Conservation (phyloP, 2,797 vertebrate genomes). For the Phylloscopus collybita region DNA sequence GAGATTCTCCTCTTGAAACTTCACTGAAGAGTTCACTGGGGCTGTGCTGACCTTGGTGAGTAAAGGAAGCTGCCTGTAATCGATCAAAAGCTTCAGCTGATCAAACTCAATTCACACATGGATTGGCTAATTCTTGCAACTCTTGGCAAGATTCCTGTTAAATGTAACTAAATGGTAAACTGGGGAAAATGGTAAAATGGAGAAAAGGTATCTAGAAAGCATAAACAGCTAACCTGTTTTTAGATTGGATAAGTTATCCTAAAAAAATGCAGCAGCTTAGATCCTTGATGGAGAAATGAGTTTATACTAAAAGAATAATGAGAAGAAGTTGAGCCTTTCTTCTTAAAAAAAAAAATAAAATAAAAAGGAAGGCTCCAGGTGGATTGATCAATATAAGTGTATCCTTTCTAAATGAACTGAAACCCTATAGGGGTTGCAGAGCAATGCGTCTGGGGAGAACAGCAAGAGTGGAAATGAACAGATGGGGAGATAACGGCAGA, state of each 20-base stretch:
- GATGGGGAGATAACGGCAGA: constrained; percentile 25
- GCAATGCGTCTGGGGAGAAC: background rate
- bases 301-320: background rate
- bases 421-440: background rate
- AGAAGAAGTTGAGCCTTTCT: background rate
- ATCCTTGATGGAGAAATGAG: background rate
- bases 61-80: background rate
- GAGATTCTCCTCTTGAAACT: background rate
- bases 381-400: background rate
- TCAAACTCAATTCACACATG: rapidly evolving
- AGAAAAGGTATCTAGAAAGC: background rate
- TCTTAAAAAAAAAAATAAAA: background rate
- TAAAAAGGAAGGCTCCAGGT: background rate
- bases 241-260: background rate
- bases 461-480: constrained; percentile 29
- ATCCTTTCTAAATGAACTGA: background rate
- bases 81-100: background rate
- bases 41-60: background rate
- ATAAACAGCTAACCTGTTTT: background rate
- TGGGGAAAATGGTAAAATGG: background rate
- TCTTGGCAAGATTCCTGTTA: background rate
- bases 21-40: background rate
- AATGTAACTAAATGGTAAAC: background rate
- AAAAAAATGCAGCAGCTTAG: background rate
- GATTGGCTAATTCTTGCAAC: background rate